Evolutionary conservation across 2,113 vertebrate species (phyloP), one percentile per base, ranked within the genome.

Genomic region (Embiotoca jacksoni): DNA sequence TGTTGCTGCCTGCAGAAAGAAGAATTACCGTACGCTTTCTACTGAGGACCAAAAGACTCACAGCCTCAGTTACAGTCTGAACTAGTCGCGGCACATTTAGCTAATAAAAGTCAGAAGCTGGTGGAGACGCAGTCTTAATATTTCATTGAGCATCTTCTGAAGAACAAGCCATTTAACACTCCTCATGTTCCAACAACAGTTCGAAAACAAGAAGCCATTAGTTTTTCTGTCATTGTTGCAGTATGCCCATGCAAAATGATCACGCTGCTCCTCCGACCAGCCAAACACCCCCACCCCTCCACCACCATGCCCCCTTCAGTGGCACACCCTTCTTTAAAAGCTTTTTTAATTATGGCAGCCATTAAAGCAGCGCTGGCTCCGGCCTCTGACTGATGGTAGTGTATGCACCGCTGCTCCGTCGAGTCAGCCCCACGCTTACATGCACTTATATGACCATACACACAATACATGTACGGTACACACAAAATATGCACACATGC

Each of bases 331-430:
- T 63, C 80, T 85, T 92, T 95, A 94, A 95, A 95, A 94, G 94
- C 93, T 94, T 95, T 95, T 95, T 94, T 93, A 94, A 94, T 95
- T 92, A 94, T 90, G 89, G 88, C 86, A 82, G 82, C 88, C 91
- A 91, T 93, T 94, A 94, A 89, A 83, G 78, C 49, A 68, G 53
- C 63, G 64, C 64, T 87, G 83, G 77, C 88, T 88, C 69, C 73
- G 54, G 44, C 47, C 75, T 82, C 66, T 76, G 81, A 78, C 83
- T 84, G 82, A 85, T 79, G 80, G 67, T n/a, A 67, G 75, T n/a
- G 53, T 46, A 80, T 81, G 84, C 80, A 80, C 82, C 72, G 0
- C 80, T 85, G 82, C 83, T 81, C 90, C 85, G 82, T 35, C 82
- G 86, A 80, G 80, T 59, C 79, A 66, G 53, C 59, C 72, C 15